Conservation (phyloP, 2,797 vertebrate genomes). For the Dryobates pubescens region DNA sequence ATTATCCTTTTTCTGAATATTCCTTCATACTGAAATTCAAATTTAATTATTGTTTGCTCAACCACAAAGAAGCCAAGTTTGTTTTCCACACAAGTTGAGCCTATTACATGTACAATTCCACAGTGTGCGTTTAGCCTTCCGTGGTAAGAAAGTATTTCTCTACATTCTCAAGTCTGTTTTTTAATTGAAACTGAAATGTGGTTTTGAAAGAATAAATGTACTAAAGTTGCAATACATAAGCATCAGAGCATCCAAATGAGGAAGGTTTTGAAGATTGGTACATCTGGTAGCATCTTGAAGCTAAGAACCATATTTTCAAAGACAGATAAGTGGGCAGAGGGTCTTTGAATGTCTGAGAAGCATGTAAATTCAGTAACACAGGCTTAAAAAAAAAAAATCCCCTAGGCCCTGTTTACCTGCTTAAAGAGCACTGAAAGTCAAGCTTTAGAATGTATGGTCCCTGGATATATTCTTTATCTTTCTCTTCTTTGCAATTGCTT, state of each 20-base stretch:
- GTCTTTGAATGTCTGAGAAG: not conserved
- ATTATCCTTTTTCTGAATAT: not conserved
- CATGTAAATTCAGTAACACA: constrained; percentile 4
- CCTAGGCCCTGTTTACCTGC: not conserved
- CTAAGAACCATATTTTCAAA: not conserved
- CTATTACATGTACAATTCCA: not conserved
- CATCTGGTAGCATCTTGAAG: not conserved
- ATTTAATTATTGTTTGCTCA: not conserved
- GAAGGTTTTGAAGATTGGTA: not conserved
- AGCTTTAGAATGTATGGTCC: not conserved
- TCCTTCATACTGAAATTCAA: not conserved
- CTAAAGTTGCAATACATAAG: not conserved
- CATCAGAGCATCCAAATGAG: not conserved
- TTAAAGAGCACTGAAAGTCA: constrained; percentile 13
- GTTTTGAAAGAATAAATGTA: not conserved
- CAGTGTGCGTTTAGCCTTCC: not conserved
- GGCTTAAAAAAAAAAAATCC: constrained; percentile 8
- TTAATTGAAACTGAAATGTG: not conserved
- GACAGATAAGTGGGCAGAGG: not conserved
- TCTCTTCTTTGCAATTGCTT: not conserved
- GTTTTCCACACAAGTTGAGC: not conserved
- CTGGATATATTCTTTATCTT: not conserved
- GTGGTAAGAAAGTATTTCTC: not conserved
- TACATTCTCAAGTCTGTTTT: not conserved
- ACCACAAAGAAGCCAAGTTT: not conserved